Evolutionary conservation across 2,113 vertebrate species (phyloP).

Genomic region (Gila orcuttii): DNA sequence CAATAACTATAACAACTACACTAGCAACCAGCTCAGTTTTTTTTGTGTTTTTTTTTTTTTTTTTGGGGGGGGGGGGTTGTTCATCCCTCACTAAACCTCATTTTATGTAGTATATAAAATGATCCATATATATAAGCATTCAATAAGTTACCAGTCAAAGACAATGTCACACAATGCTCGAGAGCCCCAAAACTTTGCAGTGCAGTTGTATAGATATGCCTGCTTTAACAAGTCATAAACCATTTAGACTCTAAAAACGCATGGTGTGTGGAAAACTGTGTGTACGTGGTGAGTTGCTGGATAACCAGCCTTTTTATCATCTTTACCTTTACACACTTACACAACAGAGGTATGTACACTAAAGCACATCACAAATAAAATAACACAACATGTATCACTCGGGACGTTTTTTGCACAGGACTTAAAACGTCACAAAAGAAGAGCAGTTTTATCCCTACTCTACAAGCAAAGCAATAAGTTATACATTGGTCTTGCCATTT

Average conservation of each 20-base stretch:
- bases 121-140: not conserved
- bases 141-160: too few relatives aligned
- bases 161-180: not conserved
- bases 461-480: constrained; percentile 83
- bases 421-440: constrained; percentile 89
- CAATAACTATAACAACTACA: constrained; percentile 81
- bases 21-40: constrained; percentile 78
- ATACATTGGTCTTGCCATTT: constrained; percentile 83
- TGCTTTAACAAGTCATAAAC: not conserved
- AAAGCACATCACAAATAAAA: not conserved
- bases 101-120: not conserved
- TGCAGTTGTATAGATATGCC: not conserved
- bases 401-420: constrained; percentile 43
- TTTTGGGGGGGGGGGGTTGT: too few relatives aligned
- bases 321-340: not conserved
- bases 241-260: not conserved
- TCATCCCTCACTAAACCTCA: not conserved
- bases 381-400: constrained; percentile 2
- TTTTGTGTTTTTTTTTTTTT: constrained; percentile 47
- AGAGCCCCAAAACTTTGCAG: not conserved
- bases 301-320: constrained; percentile 13
- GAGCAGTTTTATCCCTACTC: constrained; percentile 85
- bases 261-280: not conserved
- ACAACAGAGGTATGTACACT: constrained; percentile 40
- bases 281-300: not conserved